Evolutionary conservation across 2,113 vertebrate genomes (phyloP).

Genomic region (Heptranchias perlo): DNA sequence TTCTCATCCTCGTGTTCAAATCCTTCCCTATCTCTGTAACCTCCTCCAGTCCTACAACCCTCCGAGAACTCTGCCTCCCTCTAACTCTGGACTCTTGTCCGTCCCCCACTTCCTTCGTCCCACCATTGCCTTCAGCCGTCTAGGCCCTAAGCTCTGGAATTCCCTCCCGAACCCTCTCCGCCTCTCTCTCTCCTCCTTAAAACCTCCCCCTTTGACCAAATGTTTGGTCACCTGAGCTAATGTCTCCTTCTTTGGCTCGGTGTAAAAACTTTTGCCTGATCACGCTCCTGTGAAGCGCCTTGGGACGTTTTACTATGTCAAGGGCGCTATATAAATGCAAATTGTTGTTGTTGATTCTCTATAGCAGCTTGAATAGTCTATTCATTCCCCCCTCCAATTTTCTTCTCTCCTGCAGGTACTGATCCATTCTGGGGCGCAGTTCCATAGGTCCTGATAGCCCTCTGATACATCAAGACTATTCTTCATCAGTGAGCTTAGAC

Average conservation of each 20-base stretch:
- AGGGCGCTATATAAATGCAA: too few species aligned
- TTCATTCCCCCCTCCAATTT: too few species aligned
- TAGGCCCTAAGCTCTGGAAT: not conserved
- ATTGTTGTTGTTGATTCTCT: too few species aligned
- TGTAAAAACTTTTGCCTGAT: too few species aligned
- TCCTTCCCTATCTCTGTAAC: not conserved
- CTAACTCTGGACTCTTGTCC: not conserved
- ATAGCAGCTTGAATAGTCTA: too few species aligned
- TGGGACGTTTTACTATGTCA: too few species aligned
- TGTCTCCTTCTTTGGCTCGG: not conserved
- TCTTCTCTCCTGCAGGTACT: too few species aligned
- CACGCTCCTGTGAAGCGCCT: too few species aligned
- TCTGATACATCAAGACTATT: too few species aligned
- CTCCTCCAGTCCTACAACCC: not conserved
- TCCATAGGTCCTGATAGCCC: too few species aligned
- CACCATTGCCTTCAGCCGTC: not conserved
- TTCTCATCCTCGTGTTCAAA: not conserved
- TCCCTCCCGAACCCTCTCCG: not conserved
- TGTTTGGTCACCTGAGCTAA: not conserved
- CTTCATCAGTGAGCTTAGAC: too few species aligned
- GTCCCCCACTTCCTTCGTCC: not conserved
- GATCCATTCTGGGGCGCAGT: too few species aligned
- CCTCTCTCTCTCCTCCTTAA: not conserved
- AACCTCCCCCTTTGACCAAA: not conserved
- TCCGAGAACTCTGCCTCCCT: not conserved